Base-by-base conservation (phyloP, 2,797 vertebrate species). In the Leuciscus waleckii region DNA sequence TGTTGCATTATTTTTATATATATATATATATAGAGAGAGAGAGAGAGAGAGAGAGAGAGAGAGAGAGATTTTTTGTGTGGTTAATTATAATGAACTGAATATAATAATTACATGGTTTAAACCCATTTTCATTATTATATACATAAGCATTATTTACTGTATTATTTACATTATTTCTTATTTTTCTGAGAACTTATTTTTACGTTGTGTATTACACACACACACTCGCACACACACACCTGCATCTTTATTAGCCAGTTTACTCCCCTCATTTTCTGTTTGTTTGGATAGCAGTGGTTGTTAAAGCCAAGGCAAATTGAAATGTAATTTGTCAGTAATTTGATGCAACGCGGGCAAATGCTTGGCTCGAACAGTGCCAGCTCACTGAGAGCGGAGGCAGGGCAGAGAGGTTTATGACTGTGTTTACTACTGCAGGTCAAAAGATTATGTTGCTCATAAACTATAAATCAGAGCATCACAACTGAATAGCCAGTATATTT, bases 301-400 rank as follows among this genome's bases (percentile, higher is more conserved):
- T 87, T 82, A 89, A 88, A 88, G 65, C 56, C 73, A 61, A 43
- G 11, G 71, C 77, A 89, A 85, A 83, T 83, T 83, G 68, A 86
- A 82, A 35, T 32, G 73, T 82, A 87, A 89, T 87, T 89, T 37
- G 43, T 77, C 74, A 74, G 58, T 89, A 89, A 85, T 89, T 87
- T 83, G 83, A 81, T 81, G 76, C 77, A 79, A 75, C 74, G 68
- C 26, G 79, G 68, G 81, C 85, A 87, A 88, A 88, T 73, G 54
- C 63, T 85, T 85, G 67, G 46, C 73, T 81, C 21, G 43, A 41
- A 41, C 63, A 70, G 32, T 67, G 82, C 82, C 86, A 86, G 81
- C 82, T 78, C 35, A 46, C 74, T 19, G 35, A 82, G 71, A 74
- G 46, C n/a, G n/a, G 67, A 51, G 71, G 26, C 54, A 41, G 84